Percentiles rank a stretch among this genome's conserved stretches.
Conservation (phyloP, 2,113 vertebrate genomes). For the Chaetorhynchus papuensis region DNA sequence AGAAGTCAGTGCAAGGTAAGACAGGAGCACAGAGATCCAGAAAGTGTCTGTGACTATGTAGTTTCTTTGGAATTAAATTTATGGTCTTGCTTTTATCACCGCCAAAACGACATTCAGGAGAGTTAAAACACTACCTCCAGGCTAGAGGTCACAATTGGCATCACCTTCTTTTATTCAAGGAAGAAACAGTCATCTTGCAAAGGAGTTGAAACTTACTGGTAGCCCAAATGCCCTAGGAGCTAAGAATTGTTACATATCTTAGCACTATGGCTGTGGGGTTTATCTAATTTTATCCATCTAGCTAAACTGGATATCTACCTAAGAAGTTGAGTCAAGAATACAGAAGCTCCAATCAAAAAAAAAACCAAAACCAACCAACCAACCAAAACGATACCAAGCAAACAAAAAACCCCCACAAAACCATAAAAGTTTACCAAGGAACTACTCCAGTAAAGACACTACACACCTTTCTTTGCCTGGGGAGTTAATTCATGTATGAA, state of each 20-base stretch:
- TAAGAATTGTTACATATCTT: background rate
- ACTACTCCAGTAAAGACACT: background rate
- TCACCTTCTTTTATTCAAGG: background rate
- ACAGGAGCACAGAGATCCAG: background rate
- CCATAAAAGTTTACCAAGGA: background rate
- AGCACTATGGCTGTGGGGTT: background rate
- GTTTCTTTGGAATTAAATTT: background rate
- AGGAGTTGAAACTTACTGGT: background rate
- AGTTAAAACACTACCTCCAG: background rate
- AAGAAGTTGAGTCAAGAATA: background rate
- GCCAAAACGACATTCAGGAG: background rate
- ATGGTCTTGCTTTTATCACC: background rate
- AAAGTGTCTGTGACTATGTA: background rate
- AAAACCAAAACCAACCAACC: accelerated
- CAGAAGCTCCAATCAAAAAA: background rate
- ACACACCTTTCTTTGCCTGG: background rate
- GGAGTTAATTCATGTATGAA: background rate
- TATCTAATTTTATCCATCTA: background rate
- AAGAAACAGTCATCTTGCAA: background rate
- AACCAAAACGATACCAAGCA: background rate
- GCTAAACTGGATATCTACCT: background rate
- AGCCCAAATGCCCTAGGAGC: background rate
- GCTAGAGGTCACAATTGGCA: accelerated
- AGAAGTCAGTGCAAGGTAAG: background rate
- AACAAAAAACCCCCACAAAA: accelerated